phyloP scores from a whole-genome alignment of 2,888 invertebrate species.

The Aphrophora alni region DNA sequence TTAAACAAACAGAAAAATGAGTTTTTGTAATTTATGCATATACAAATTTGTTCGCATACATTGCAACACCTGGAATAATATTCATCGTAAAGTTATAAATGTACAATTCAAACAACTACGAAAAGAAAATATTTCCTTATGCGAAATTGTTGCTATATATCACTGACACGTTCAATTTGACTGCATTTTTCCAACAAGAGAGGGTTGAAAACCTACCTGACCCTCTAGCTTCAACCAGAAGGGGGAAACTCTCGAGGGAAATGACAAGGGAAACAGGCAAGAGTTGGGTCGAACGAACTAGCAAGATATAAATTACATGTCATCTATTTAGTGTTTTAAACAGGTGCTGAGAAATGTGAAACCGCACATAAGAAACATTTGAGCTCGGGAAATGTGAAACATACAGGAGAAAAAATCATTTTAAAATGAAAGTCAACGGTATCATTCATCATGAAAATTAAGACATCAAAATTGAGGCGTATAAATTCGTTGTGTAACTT shows the following conservation, averaged over 20 bases:
- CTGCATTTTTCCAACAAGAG: background rate
- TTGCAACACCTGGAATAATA: too few species aligned
- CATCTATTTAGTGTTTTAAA: background rate
- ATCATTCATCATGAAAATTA: too few species aligned
- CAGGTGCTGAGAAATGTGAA: too few species aligned
- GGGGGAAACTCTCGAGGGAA: background rate
- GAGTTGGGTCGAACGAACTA: background rate
- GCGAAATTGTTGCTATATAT: background rate
- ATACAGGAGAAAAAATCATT: too few species aligned
- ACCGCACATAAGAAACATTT: too few species aligned
- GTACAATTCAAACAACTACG: background rate
- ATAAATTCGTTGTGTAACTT: too few species aligned
- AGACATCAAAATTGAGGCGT: too few species aligned
- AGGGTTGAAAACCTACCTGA: background rate
- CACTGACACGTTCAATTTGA: background rate
- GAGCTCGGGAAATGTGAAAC: too few species aligned
- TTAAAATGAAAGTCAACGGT: too few species aligned
- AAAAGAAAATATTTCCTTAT: background rate
- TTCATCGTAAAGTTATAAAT: background rate
- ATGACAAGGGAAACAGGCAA: background rate
- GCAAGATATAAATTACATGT: background rate
- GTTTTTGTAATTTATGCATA: too few species aligned
- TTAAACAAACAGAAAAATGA: too few species aligned
- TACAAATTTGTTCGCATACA: too few species aligned
- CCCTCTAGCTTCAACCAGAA: background rate